These are phyloP conservation scores for Galbula dea DNA, from an alignment of 2,113 vertebrate species.

Conservation along the genomic window DNA sequence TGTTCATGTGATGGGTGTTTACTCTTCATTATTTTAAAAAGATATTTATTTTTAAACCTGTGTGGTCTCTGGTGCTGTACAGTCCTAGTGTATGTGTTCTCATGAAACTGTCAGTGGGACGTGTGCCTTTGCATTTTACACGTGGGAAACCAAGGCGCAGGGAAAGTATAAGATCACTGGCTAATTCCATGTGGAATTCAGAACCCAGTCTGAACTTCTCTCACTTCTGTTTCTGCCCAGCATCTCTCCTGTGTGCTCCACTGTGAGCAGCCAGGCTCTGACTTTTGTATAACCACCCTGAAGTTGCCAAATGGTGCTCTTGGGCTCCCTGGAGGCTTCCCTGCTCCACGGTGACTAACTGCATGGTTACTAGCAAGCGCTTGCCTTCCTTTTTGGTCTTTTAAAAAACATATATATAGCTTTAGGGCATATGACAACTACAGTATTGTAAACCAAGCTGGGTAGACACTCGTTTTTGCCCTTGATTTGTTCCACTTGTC, in stretches of 20 bases:
- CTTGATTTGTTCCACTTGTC: background rate
- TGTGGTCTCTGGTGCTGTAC: background rate
- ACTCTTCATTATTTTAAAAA: slow-evolving; percentile 29
- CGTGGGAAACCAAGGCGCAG: background rate
- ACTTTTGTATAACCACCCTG: background rate
- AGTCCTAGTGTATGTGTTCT: background rate
- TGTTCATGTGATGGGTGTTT: slow-evolving; percentile 1
- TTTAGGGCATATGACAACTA: background rate
- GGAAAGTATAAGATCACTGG: background rate
- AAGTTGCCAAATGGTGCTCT: background rate
- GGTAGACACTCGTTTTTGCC: background rate
- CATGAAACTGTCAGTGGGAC: background rate
- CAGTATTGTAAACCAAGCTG: background rate
- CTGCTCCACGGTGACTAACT: background rate
- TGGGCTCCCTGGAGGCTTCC: background rate
- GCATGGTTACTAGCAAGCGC: fast-evolving
- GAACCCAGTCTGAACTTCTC: background rate
- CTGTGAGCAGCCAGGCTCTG: background rate
- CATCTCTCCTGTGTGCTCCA: fast-evolving
- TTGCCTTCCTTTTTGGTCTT: fast-evolving
- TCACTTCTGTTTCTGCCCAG: background rate
- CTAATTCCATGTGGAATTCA: background rate
- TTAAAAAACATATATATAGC: fast-evolving
- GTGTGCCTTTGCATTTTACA: background rate
- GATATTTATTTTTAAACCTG: slow-evolving; percentile 23